Conservation (phyloP, 1,140 invertebrate genomes). For the Drosophila murphyi region DNA sequence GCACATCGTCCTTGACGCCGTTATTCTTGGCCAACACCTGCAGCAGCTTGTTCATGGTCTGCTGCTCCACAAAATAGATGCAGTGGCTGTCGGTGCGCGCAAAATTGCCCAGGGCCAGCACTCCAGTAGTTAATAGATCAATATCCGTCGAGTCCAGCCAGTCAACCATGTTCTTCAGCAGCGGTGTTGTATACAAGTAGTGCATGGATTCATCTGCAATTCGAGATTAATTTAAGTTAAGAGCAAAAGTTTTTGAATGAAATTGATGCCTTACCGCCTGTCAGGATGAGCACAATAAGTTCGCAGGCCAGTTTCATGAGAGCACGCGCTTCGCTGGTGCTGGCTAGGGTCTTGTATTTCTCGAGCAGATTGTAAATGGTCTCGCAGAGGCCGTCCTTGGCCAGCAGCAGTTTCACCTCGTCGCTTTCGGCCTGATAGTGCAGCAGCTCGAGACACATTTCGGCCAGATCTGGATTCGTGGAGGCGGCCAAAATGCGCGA, state of each 20-base stretch:
- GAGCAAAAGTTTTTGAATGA: not conserved
- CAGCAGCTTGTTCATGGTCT: conserved; percentile 91
- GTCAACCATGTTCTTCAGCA: conserved; percentile 87
- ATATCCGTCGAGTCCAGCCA: conserved; percentile 91
- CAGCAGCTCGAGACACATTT: conserved; percentile 91
- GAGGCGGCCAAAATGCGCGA: conserved; percentile 87
- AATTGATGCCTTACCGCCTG: conserved; percentile 89
- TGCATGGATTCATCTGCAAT: conserved; percentile 93
- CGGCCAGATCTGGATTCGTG: conserved; percentile 88
- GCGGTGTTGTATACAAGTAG: conserved; percentile 87
- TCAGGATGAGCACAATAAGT: conserved; percentile 92
- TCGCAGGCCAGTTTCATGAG: conserved; percentile 93
- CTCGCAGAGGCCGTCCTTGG: conserved; percentile 90
- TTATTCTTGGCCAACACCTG: conserved; percentile 86
- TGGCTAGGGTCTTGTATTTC: conserved; percentile 87
- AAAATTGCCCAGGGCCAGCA: conserved; percentile 95
- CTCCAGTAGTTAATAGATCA: conserved; percentile 91
- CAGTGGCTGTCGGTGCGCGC: conserved; percentile 94
- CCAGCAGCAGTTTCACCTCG: conserved; percentile 90
- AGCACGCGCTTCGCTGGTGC: conserved; percentile 89
- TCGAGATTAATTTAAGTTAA: not conserved
- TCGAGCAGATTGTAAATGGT: conserved; percentile 90
- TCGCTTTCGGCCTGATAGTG: conserved; percentile 91
- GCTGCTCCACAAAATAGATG: conserved; percentile 91
- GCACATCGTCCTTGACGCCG: conserved; percentile 87